A percentile compares a stretch with the other conserved stretches of the same genome.
Conservation (phyloP, 2,797 vertebrate species). For the Artibeus jamaicensis region DNA sequence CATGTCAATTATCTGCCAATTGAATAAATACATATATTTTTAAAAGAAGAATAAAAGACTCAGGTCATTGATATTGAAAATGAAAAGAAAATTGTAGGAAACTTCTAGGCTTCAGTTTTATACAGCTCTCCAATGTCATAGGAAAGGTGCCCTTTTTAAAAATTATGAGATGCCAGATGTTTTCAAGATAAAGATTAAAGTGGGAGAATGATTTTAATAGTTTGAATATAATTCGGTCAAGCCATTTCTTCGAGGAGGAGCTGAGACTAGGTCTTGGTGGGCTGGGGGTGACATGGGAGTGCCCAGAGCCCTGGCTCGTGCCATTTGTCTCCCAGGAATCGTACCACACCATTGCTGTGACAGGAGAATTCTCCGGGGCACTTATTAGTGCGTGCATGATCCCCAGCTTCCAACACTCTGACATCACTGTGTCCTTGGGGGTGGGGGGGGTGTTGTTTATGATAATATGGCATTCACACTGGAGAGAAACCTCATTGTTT, state of each 20-base stretch:
- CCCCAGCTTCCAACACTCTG: slow-evolving; percentile 33
- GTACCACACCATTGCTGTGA: not conserved
- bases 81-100: not conserved
- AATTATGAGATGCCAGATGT: not conserved
- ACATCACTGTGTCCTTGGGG: slow-evolving; percentile 45
- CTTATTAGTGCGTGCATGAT: slow-evolving; percentile 44
- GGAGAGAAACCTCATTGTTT: not conserved
- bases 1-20: not conserved
- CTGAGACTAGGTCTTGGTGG: not conserved
- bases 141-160: not conserved
- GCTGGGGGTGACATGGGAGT: not conserved
- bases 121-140: not conserved
- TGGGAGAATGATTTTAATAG: not conserved
- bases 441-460: slow-evolving; percentile 63
- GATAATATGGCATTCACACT: not conserved
- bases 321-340: slow-evolving; percentile 15
- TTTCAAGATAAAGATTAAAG: not conserved
- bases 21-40: not conserved
- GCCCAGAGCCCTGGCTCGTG: not conserved
- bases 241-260: not conserved
- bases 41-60: not conserved
- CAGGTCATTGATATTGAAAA: not conserved
- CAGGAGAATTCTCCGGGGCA: slow-evolving; percentile 50
- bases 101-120: not conserved
- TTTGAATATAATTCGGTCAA: not conserved